Percentiles rank a stretch among this genome's conserved stretches.
Evolutionary conservation across 2,797 vertebrate species (phyloP).

Genomic region (Rhinophrynus dorsalis): DNA sequence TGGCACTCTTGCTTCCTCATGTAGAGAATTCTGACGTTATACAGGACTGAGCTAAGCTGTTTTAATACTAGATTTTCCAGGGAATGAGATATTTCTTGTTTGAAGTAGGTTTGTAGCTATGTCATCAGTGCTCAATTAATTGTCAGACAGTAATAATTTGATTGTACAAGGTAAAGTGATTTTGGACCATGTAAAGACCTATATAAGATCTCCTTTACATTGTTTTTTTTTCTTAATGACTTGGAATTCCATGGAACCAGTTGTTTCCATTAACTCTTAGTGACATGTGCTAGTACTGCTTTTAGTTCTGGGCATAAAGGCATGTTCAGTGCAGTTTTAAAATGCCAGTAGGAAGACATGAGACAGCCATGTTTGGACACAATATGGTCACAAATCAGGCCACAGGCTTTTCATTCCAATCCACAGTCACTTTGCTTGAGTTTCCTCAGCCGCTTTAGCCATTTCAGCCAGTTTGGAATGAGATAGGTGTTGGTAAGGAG

Average conservation of each 20-base stretch:
- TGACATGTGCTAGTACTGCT: too few relatives aligned
- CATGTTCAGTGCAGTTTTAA: conserved; percentile 23
- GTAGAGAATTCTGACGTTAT: not conserved
- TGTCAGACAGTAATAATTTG: too few relatives aligned
- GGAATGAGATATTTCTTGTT: not conserved
- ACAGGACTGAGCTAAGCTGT: not conserved
- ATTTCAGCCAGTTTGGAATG: conserved; percentile 5
- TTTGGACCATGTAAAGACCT: too few relatives aligned
- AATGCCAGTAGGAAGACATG: conserved; percentile 33
- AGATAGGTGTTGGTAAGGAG: not conserved
- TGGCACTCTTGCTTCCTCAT: conserved; percentile 2
- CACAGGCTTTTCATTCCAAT: not conserved
- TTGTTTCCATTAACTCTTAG: too few relatives aligned
- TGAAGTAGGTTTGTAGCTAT: not conserved
- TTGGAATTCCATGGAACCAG: too few relatives aligned
- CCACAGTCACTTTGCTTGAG: not conserved
- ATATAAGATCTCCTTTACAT: too few relatives aligned
- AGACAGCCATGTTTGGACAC: not conserved
- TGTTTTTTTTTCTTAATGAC: too few relatives aligned
- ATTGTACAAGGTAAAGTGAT: too few relatives aligned
- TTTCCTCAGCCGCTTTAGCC: not conserved
- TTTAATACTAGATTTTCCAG: conserved; percentile 24
- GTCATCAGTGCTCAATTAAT: not conserved
- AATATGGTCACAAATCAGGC: not conserved
- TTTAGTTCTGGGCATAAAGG: not conserved